Evolutionary conservation across 2,888 invertebrate genomes (phyloP).

Genomic region (Rhagonycha fulva): DNA sequence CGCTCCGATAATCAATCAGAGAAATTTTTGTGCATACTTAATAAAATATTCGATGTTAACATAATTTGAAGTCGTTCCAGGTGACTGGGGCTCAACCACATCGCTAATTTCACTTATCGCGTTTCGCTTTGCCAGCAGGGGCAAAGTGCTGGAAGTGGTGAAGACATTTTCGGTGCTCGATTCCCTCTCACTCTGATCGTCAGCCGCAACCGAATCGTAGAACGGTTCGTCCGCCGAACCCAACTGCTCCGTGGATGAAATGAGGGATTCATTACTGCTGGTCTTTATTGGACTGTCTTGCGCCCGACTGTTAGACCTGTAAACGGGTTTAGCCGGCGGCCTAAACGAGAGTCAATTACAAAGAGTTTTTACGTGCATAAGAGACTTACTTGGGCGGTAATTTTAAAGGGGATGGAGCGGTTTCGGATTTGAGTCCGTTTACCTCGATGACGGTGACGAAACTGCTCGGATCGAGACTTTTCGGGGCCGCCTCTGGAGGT

Average conservation of each 20-base stretch:
- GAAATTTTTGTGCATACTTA: constrained; percentile 63
- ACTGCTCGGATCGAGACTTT: constrained; percentile 60
- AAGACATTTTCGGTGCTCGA: constrained; percentile 72
- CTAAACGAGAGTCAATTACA: constrained; percentile 28
- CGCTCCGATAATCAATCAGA: not conserved
- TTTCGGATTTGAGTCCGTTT: constrained; percentile 69
- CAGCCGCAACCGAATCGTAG: constrained; percentile 73
- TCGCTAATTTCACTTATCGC: constrained; percentile 38
- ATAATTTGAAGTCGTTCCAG: constrained; percentile 82
- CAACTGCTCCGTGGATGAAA: constrained; percentile 62
- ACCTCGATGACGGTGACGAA: constrained; percentile 90
- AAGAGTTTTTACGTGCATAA: not conserved
- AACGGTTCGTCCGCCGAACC: constrained; percentile 69
- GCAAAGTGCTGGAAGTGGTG: constrained; percentile 63
- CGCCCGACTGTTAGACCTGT: constrained; percentile 35
- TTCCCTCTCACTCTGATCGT: constrained; percentile 54
- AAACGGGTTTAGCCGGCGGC: constrained; percentile 50
- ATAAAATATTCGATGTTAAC: constrained; percentile 93
- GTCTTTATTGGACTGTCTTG: constrained; percentile 46
- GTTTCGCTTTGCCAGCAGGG: constrained; percentile 57
- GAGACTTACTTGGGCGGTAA: constrained; percentile 25
- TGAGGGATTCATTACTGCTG: constrained; percentile 50
- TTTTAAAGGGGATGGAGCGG: constrained; percentile 19
- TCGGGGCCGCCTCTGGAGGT: constrained; percentile 15
- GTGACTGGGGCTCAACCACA: constrained; percentile 71